Base-by-base conservation (phyloP, 1,140 invertebrate species). In the Oncopodura yosiiana region DNA sequence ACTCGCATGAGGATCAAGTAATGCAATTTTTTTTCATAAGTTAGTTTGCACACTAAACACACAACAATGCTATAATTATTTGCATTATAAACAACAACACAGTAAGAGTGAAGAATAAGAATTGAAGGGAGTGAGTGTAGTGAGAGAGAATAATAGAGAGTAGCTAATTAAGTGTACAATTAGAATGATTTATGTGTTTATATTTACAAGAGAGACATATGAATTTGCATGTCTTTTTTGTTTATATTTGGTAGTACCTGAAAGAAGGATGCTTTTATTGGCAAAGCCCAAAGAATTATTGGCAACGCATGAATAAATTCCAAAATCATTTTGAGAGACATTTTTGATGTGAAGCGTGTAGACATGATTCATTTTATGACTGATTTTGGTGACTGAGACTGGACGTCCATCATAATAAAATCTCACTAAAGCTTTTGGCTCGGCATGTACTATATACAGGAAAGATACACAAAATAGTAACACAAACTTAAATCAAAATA, bases 231-330 rank as follows among this genome's bases (percentile, higher is more conserved):
- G 12, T 18, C 18, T 30, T 41, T n/a, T n/a, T n/a, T n/a, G n/a
- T 9, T 41, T 8, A 41, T 41, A n/a, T 9, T 41, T 9, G 5
- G 6, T 48, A 54, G 16, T 60, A 68, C 67, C 66, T 44, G 66
- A 63, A 14, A 69, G 49, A 43, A 65, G 52, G 49, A 69, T 66
- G 16, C 48, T 43, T 41, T 51, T 53, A n/a, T 58, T 43, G 32
- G 23, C 36, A 18, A 41, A 39, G 11, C 68, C 68, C 23, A 60
- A 36, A 6, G 29, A 56, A 50, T 69, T 69, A 34, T 64, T 49
- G 18, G 67, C 67, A 29, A 52, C 53, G 58, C 68, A 69, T 3
- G 57, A 61, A 49, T 68, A 69, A 27, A 60, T 66, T 26, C 67
- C 68, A 52, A 67, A 69, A 43, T 69, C 67, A 26, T 53, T 19